Percentiles rank a stretch among this genome's conserved stretches.
phyloP scores from a whole-genome alignment of 2,888 invertebrate genomes.

The Andrena praecox region DNA sequence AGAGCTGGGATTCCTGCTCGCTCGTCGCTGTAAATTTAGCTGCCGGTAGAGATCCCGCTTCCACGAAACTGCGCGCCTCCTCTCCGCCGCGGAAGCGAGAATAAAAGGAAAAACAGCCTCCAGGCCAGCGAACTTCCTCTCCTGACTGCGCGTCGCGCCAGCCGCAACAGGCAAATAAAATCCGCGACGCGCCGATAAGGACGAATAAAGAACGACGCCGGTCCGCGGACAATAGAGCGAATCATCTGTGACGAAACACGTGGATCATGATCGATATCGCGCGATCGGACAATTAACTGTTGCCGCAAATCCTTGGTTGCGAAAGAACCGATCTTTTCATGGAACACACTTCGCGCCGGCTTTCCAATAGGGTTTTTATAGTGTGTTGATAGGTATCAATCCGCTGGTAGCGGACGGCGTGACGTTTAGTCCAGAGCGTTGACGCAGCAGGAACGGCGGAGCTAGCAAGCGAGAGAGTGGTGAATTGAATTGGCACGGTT shows the following conservation, averaged over 20 bases:
- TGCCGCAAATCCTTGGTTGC: not conserved
- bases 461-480: not conserved
- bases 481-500: not conserved
- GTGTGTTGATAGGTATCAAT: not conserved
- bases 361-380: not conserved
- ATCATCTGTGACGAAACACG: conserved; percentile 3
- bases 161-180: conserved; percentile 18
- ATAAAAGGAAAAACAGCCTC: conserved; percentile 17
- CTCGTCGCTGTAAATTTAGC: conserved; percentile 74
- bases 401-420: not conserved
- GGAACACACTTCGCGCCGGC: not conserved
- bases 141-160: not conserved
- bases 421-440: not conserved
- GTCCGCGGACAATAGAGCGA: not conserved
- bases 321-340: not conserved
- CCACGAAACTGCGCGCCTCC: conserved; percentile 54
- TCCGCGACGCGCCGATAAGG: conserved; percentile 39
- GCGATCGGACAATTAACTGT: not conserved
- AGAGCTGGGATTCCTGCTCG: conserved; percentile 70
- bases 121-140: conserved; percentile 8
- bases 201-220: conserved; percentile 26
- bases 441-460: not conserved
- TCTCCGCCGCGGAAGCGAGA: conserved; percentile 24
- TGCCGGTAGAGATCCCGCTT: conserved; percentile 46
- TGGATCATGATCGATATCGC: not conserved